These are phyloP conservation scores for Operophtera brumata DNA, from an alignment of 2,888 invertebrate genomes.

Conservation along the genomic window DNA sequence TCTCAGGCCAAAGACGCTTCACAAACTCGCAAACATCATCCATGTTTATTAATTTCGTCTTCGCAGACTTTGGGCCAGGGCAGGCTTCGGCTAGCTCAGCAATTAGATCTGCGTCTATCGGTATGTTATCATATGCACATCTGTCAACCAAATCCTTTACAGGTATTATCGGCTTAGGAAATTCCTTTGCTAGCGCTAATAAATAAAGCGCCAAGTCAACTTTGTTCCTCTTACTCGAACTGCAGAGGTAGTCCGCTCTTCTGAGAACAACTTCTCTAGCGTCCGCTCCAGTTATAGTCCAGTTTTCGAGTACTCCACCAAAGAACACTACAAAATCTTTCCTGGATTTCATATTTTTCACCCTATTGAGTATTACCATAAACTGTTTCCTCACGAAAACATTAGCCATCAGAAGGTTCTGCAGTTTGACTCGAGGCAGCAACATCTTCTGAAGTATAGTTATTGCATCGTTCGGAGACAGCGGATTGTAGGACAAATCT, in stretches of 20 bases:
- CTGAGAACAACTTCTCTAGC: conserved; percentile 40
- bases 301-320: conserved; percentile 40
- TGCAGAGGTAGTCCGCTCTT: conserved; percentile 44
- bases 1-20: conserved; percentile 52
- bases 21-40: conserved; percentile 46
- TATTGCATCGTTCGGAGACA: conserved; percentile 40
- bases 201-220: conserved; percentile 41
- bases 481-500: conserved; percentile 50
- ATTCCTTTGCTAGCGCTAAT: conserved; percentile 32
- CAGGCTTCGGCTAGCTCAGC: conserved; percentile 40
- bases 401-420: conserved; percentile 43
- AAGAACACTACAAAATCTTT: conserved; percentile 29
- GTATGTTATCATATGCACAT: conserved; percentile 22
- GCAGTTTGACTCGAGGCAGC: conserved; percentile 39
- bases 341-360: conserved; percentile 26
- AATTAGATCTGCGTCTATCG: conserved; percentile 42
- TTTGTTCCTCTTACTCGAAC: conserved; percentile 28
- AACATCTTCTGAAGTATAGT: conserved; percentile 41
- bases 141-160: conserved; percentile 30
- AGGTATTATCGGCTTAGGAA: conserved; percentile 24
- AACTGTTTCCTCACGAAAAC: conserved; percentile 41
- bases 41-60: conserved; percentile 40
- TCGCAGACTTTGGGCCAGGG: conserved; percentile 39
- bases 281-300: conserved; percentile 40
- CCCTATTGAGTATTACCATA: neutral